phyloP scores from a whole-genome alignment of 2,888 invertebrate species.

The Drosophila recens region DNA sequence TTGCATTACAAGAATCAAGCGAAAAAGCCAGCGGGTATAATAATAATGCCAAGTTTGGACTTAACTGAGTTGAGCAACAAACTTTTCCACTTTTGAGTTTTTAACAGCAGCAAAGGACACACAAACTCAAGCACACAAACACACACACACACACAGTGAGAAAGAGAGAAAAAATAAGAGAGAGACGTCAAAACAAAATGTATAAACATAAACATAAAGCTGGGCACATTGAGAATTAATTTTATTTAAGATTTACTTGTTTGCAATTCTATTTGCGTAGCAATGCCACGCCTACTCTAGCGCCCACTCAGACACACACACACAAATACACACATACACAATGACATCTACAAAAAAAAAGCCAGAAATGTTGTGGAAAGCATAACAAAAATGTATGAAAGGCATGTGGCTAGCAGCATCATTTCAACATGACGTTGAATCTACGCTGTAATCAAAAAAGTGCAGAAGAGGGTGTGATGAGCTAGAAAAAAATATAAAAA shows the following conservation, averaged over 20 bases:
- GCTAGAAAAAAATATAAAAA: not conserved
- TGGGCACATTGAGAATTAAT: slow-evolving; percentile 67
- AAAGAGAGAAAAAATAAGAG: not conserved
- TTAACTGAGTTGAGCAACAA: slow-evolving; percentile 72
- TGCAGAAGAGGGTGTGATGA: not conserved
- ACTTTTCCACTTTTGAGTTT: slow-evolving; percentile 77
- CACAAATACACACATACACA: slow-evolving; percentile 3
- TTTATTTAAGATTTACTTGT: slow-evolving; percentile 69
- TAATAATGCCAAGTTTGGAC: slow-evolving; percentile 52
- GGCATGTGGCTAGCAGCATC: slow-evolving; percentile 27
- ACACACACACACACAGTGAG: not conserved
- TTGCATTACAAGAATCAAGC: slow-evolving; percentile 22
- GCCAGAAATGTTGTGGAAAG: slow-evolving; percentile 33
- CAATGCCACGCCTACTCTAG: slow-evolving; percentile 21
- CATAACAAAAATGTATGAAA: slow-evolving; percentile 60
- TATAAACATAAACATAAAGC: slow-evolving; percentile 14
- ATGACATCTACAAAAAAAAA: slow-evolving; percentile 21
- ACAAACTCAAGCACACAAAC: slow-evolving; percentile 7
- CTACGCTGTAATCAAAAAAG: slow-evolving; percentile 7
- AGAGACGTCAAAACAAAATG: slow-evolving; percentile 1
- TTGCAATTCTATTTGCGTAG: slow-evolving; percentile 70
- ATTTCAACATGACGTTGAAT: slow-evolving; percentile 40
- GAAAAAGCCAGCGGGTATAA: slow-evolving; percentile 22
- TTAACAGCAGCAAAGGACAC: slow-evolving; percentile 36
- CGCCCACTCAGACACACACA: not conserved